Conservation (phyloP, 1,140 invertebrate genomes). For the Frieseomelitta varia region DNA sequence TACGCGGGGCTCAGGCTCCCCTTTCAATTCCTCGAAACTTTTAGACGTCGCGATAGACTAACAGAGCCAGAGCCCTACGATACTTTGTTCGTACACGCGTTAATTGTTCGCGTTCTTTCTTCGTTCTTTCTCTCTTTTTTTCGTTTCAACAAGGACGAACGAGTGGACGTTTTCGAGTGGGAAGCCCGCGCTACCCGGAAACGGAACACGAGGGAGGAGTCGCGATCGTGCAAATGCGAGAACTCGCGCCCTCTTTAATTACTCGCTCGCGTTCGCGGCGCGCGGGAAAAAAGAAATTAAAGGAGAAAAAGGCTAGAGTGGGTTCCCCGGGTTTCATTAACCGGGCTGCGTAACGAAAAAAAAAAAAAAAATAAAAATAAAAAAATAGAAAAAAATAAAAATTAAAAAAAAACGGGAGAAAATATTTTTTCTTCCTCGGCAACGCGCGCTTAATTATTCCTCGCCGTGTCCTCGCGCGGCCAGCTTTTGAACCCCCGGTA, state of each 20-base stretch:
- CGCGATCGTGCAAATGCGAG: slow-evolving; percentile 20
- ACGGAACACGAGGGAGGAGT: no score
- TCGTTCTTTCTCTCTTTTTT: neutral
- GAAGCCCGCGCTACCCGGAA: no score
- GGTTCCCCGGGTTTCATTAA: neutral
- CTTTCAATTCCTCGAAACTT: slow-evolving; percentile 27
- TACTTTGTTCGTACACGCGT: neutral
- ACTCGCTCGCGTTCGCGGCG: neutral
- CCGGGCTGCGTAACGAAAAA: neutral
- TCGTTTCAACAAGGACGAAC: no score
- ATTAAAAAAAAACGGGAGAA: neutral
- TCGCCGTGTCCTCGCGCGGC: no score
- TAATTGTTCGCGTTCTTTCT: neutral
- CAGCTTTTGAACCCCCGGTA: neutral
- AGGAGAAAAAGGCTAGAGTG: neutral
- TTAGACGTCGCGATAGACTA: no score
- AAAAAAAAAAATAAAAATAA: no score
- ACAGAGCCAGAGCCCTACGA: neutral
- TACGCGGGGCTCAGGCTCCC: slow-evolving; percentile 9
- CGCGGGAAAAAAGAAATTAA: neutral
- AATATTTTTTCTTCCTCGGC: slow-evolving; percentile 22
- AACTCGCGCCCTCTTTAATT: slow-evolving; percentile 33
- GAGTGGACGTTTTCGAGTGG: no score
- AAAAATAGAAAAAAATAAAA: no score
- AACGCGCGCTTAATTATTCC: slow-evolving; percentile 33